Evolutionary conservation across 2,113 vertebrate genomes (phyloP).

Genomic region (Gallinago paraguaiae): DNA sequence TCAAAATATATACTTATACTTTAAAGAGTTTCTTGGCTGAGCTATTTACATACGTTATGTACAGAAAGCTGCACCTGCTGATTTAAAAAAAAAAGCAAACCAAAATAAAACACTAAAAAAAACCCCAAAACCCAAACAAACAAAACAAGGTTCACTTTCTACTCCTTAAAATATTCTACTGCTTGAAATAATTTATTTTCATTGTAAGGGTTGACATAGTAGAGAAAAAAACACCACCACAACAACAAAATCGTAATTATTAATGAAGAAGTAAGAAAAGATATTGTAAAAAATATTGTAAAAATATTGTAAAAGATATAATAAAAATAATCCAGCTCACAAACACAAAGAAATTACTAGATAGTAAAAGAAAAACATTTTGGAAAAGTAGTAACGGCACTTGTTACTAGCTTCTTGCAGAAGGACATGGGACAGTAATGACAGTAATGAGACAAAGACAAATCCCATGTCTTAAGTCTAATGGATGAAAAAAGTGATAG

Average conservation of each 20-base stretch:
- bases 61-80: background rate
- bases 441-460: background rate
- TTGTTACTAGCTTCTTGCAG: background rate
- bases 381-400: background rate
- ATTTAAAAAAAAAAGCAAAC: background rate
- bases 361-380: background rate
- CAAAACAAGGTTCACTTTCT: background rate
- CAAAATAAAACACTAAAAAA: no score
- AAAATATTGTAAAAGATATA: background rate
- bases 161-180: background rate
- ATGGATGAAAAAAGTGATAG: background rate
- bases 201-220: background rate
- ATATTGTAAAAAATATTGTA: background rate
- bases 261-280: background rate
- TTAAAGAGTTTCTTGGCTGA: background rate
- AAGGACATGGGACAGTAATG: background rate
- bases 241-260: background rate
- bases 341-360: background rate
- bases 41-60: background rate
- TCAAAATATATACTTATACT: background rate
- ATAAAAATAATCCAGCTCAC: background rate
- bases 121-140: background rate
- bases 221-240: background rate
- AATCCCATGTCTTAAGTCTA: background rate
- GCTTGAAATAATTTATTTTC: background rate